Percentiles rank a stretch among this genome's conserved stretches.
phyloP scores from a whole-genome alignment of 2,113 vertebrate species.

The Beaufortia kweichowensis region DNA sequence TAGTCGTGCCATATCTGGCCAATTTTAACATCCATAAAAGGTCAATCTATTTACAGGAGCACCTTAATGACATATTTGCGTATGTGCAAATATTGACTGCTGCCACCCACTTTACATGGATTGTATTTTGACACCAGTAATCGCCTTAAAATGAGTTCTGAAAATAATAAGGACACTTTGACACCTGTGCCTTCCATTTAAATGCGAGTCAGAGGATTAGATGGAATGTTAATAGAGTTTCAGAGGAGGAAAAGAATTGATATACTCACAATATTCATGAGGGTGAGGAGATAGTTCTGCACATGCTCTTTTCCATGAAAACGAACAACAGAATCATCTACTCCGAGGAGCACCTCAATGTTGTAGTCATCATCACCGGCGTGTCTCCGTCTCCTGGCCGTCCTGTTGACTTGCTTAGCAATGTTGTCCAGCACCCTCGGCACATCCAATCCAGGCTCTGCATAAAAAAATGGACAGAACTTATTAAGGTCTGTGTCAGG shows the following conservation, averaged over 20 bases:
- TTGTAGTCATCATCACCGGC: constrained; percentile 85
- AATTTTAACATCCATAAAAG: background rate
- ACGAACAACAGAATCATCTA: constrained; percentile 94
- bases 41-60: constrained; percentile 2
- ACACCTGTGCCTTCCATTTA: constrained; percentile 12
- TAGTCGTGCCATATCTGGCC: background rate
- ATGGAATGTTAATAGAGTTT: background rate
- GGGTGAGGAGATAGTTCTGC: constrained; percentile 98
- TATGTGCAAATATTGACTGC: constrained; percentile 3
- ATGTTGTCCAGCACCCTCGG: constrained; percentile 69
- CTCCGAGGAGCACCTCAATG: constrained; percentile 94
- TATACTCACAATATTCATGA: constrained; percentile 97
- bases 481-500: too few species aligned
- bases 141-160: background rate
- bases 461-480: background rate
- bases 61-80: background rate
- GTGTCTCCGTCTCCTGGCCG: constrained; percentile 75
- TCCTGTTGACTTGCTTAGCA: constrained; percentile 78
- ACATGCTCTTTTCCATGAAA: constrained; percentile 98
- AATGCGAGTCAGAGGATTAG: background rate
- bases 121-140: constrained; percentile 1
- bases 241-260: background rate
- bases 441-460: constrained; percentile 73
- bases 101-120: background rate
- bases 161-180: background rate